Conservation (phyloP, 2,797 vertebrate genomes). For the Anniella stebbinsi region DNA sequence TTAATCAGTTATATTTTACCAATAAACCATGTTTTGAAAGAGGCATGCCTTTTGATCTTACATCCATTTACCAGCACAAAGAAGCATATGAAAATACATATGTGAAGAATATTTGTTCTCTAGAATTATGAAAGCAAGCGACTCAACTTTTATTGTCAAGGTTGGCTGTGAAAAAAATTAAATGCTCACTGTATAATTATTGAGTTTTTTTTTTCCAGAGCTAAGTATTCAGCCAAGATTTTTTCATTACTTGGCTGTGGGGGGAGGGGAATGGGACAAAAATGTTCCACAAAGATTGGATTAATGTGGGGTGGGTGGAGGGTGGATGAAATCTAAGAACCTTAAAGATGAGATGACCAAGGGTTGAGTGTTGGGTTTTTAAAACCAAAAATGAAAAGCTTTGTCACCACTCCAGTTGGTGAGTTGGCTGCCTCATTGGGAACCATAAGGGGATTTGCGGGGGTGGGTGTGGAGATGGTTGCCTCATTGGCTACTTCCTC, state of each 20-base stretch:
- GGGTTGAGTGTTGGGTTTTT: background rate
- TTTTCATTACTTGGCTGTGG: background rate
- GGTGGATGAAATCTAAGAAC: background rate
- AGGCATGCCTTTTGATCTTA: conserved; percentile 16
- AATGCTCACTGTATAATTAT: conserved; percentile 10
- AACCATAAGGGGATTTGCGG: no score
- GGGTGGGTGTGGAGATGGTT: no score
- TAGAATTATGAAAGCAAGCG: background rate
- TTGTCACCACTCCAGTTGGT: no score
- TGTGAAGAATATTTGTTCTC: background rate
- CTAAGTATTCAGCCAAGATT: background rate
- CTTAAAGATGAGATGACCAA: background rate
- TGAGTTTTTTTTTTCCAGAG: background rate
- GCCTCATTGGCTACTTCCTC: no score
- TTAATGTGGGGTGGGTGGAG: background rate
- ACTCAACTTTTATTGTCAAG: background rate
- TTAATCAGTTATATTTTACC: conserved; percentile 21
- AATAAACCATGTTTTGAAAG: conserved; percentile 8
- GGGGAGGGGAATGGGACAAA: no score
- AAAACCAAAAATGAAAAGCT: no score
- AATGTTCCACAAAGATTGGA: background rate
- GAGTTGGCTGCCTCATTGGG: no score
- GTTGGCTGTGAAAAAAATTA: background rate
- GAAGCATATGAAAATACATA: background rate
- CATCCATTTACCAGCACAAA: background rate